These are phyloP conservation scores for Crypturellus tataupa DNA, from an alignment of 2,797 vertebrate genomes.

Conservation along the genomic window DNA sequence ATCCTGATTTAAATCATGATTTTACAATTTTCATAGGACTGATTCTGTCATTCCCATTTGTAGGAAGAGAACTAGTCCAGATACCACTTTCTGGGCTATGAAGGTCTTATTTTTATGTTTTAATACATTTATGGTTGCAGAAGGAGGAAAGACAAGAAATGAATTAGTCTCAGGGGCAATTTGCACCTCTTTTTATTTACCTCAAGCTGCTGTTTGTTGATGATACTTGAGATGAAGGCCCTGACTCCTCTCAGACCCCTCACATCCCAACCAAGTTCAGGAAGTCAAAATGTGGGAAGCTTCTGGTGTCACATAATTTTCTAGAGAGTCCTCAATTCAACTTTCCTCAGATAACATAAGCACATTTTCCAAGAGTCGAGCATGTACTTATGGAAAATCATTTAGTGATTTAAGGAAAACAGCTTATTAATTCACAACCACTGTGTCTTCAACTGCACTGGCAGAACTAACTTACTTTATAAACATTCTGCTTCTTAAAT, in stretches of 20 bases:
- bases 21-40: not conserved
- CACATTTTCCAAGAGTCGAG: not conserved
- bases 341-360: rapidly evolving
- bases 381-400: not conserved
- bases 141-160: not conserved
- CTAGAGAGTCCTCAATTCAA: not conserved
- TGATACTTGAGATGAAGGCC: not conserved
- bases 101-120: not conserved
- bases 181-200: not conserved
- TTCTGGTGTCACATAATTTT: not conserved
- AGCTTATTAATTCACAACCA: not conserved
- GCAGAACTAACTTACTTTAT: not conserved
- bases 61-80: not conserved
- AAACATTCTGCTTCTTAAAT: not conserved
- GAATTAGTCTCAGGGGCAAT: not conserved
- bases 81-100: not conserved
- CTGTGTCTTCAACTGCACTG: not conserved
- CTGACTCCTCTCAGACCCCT: not conserved
- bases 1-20: not conserved
- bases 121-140: not conserved
- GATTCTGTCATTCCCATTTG: rapidly evolving
- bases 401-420: not conserved
- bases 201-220: not conserved
- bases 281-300: not conserved
- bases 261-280: not conserved